A percentile compares a stretch with the other conserved stretches of the same genome.
Evolutionary conservation across 2,888 invertebrate species (phyloP).

Genomic region (Drosophila yooni): DNA sequence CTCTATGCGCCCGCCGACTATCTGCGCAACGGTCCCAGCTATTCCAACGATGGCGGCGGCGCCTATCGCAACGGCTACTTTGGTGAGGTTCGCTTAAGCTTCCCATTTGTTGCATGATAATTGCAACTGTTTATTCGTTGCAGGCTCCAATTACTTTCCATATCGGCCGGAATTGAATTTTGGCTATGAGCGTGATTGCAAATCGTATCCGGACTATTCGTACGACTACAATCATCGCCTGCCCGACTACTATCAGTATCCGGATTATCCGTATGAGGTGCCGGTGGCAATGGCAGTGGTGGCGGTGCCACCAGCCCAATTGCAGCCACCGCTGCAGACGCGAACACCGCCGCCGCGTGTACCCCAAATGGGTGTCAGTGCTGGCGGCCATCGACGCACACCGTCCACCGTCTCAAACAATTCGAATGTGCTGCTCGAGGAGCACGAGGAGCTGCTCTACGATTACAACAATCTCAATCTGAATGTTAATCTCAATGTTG

Average conservation of each 20-base stretch:
- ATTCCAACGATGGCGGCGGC: slow-evolving; percentile 81
- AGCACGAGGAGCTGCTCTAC: slow-evolving; percentile 85
- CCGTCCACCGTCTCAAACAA: slow-evolving; percentile 90
- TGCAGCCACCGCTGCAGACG: slow-evolving; percentile 59
- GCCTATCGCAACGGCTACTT: slow-evolving; percentile 83
- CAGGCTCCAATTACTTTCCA: slow-evolving; percentile 84
- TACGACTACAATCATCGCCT: slow-evolving; percentile 83
- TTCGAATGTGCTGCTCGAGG: slow-evolving; percentile 82
- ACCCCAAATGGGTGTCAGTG: slow-evolving; percentile 85
- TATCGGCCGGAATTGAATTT: slow-evolving; percentile 84
- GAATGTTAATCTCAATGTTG: slow-evolving; percentile 60
- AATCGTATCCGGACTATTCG: slow-evolving; percentile 85
- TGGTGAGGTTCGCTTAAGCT: slow-evolving; percentile 63
- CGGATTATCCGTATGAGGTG: slow-evolving; percentile 82
- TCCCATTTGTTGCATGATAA: not conserved
- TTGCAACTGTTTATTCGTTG: not conserved
- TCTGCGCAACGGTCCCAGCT: slow-evolving; percentile 81
- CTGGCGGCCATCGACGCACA: slow-evolving; percentile 89
- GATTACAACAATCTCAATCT: slow-evolving; percentile 79
- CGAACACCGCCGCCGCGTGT: slow-evolving; percentile 84
- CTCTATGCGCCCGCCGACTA: slow-evolving; percentile 82
- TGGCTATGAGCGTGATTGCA: slow-evolving; percentile 84
- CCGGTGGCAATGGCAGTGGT: slow-evolving; percentile 57
- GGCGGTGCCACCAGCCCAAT: slow-evolving; percentile 34
- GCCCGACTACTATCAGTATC: slow-evolving; percentile 83